Percentiles rank a stretch among this genome's conserved stretches.
These are phyloP conservation scores for Dicycla oo DNA, from an alignment of 2,888 invertebrate genomes.

Conservation along the genomic window DNA sequence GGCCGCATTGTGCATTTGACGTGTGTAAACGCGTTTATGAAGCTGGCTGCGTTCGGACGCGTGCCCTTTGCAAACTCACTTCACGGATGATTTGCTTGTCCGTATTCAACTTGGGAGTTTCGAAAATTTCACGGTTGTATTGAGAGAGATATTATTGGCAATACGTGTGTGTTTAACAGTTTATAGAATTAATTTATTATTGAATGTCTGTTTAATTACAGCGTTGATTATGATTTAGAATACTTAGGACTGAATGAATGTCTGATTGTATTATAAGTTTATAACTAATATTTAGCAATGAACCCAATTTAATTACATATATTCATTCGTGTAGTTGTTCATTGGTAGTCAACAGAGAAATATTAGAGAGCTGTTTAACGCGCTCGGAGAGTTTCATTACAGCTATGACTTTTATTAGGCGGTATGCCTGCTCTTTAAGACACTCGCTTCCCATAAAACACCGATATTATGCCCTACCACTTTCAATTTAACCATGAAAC, in stretches of 20 bases:
- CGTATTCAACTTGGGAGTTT: conserved; percentile 64
- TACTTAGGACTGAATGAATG: conserved; percentile 3
- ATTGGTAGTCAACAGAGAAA: conserved; percentile 4
- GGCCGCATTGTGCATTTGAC: conserved; percentile 67
- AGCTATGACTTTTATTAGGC: conserved; percentile 22
- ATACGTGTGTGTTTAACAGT: conserved; percentile 34
- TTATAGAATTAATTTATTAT: conserved; percentile 39
- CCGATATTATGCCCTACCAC: conserved; percentile 47
- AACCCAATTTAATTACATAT: conserved; percentile 4
- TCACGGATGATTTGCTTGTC: conserved; percentile 73
- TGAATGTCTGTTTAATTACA: conserved; percentile 31
- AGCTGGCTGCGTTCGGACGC: conserved; percentile 64
- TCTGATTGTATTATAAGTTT: conserved; percentile 9
- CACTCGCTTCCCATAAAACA: conserved; percentile 45
- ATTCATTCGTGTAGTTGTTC: not conserved
- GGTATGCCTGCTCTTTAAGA: conserved; percentile 15
- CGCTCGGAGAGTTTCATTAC: conserved; percentile 1
- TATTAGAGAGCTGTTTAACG: conserved; percentile 1
- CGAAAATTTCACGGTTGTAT: conserved; percentile 61
- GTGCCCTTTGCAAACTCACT: conserved; percentile 71
- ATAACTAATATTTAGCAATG: not conserved
- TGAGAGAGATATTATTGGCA: conserved; percentile 53
- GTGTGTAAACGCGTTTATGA: conserved; percentile 66
- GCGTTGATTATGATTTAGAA: conserved; percentile 26
- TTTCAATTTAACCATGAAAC: conserved; percentile 67